Evolutionary conservation across 1,140 invertebrate genomes (phyloP).

Genomic region (Eufriesea mexicana): DNA sequence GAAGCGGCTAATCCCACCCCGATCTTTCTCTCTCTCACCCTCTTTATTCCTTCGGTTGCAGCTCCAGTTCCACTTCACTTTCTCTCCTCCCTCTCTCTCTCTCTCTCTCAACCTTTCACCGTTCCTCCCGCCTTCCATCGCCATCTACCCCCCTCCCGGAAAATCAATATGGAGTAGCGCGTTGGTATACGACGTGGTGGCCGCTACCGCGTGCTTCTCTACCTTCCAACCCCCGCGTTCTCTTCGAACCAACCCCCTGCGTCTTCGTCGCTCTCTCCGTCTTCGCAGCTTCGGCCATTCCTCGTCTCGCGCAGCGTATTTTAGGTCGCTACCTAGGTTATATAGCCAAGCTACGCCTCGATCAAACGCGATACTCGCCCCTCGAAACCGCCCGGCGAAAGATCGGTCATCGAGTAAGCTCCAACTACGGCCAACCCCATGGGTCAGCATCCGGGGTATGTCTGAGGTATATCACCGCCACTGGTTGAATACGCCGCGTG

Average conservation of each 20-base stretch:
- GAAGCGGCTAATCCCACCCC: constrained; percentile 43
- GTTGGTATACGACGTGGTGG: constrained; percentile 69
- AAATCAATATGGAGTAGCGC: constrained; percentile 80
- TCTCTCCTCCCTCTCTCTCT: not conserved
- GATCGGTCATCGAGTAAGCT: constrained; percentile 46
- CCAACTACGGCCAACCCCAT: not conserved
- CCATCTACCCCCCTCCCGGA: constrained; percentile 58
- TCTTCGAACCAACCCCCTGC: constrained; percentile 7
- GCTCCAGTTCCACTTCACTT: not conserved
- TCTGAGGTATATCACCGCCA: not conserved
- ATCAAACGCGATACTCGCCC: not conserved
- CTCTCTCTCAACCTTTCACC: constrained; percentile 8
- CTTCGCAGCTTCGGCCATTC: not conserved
- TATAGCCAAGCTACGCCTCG: not conserved
- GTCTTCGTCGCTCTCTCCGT: not conserved
- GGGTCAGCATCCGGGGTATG: constrained; percentile 62
- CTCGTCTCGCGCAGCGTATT: constrained; percentile 12
- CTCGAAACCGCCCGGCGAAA: not conserved
- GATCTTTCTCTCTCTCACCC: not conserved
- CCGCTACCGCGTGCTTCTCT: constrained; percentile 71
- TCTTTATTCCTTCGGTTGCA: not conserved
- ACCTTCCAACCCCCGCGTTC: constrained; percentile 26
- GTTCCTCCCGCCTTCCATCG: constrained; percentile 7
- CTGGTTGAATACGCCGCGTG: constrained; percentile 51
- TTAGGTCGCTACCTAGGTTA: constrained; percentile 4